Base-by-base conservation (phyloP, 1,140 invertebrate species). In the Rhyacophila brunnea region DNA sequence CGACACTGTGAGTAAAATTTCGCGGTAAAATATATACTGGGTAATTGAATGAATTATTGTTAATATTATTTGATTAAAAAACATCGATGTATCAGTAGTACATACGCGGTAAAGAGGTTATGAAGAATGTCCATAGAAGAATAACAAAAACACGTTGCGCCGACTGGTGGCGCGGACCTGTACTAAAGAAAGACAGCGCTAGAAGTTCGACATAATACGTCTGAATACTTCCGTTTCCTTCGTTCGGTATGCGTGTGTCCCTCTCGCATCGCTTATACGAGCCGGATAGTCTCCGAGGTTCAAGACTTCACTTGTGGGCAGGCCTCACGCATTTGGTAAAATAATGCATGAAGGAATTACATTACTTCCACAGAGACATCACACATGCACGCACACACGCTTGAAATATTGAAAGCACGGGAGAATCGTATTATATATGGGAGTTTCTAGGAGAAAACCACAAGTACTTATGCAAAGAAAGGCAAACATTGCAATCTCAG, bases 121-220 rank as follows among this genome's bases (percentile, higher is more conserved):
- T 19, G 13, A 47, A 48, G 46, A 49, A 57, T 48, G 55, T 57
- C n/a, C 9, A 17, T 44, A 42, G 49, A 61, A 61, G 52, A 61
- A 61, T 61, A 61, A 61, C 53, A 61, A 61, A 61, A 56, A 61
- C 59, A 61, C 59, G 59, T 61, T 61, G 47, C 59, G 52, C 47
- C 47, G 52, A 42, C 46, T 56, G 59, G 59, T 56, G 52, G 59
- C 48, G 52, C 59, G 52, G 59, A 61, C 59, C 59, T 45, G 59
- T 61, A 61, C 59, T 61, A 61, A 61, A 50, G 59, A 61, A 61
- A 50, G 59, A 55, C 51, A 48, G 32, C 46, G 59, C 58, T 35
- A 45, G 28, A 47, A 40, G 58, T 53, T 54, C 50, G 58, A 60
- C 58, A 54, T 54, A 51, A 48, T 53, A 38, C 43, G 53, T 47